Evolutionary conservation across 2,888 invertebrate species (phyloP).

Genomic region (Dryadula phaetusa): DNA sequence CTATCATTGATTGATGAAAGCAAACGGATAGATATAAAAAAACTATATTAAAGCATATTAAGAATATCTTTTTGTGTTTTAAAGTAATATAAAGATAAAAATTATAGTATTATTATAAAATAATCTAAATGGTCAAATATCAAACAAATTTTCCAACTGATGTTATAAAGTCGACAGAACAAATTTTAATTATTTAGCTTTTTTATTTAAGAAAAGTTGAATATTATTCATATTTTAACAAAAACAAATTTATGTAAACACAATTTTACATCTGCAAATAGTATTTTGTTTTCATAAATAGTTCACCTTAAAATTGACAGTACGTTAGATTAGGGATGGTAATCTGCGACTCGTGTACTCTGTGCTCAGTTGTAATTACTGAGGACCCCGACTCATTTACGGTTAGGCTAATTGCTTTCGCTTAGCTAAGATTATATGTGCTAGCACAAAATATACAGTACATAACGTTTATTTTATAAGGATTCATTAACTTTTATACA

Average conservation of each 20-base stretch:
- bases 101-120: too few relatives aligned
- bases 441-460: conserved; percentile 11
- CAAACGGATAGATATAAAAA: too few relatives aligned
- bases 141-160: too few relatives aligned
- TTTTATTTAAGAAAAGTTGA: too few relatives aligned
- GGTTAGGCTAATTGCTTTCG: conserved; percentile 39
- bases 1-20: too few relatives aligned
- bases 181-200: too few relatives aligned
- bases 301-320: not conserved
- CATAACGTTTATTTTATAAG: not conserved
- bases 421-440: conserved; percentile 36
- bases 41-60: too few relatives aligned
- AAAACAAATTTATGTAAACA: not conserved
- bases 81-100: too few relatives aligned
- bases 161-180: too few relatives aligned
- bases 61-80: too few relatives aligned
- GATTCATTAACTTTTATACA: conserved; percentile 8
- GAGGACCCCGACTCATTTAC: conserved; percentile 36
- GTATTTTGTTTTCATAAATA: not conserved
- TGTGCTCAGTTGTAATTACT: conserved; percentile 35
- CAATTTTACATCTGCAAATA: not conserved
- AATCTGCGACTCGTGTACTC: conserved; percentile 33
- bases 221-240: not conserved
- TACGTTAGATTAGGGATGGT: conserved; percentile 23
- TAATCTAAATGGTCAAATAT: too few relatives aligned